Evolutionary conservation across 2,113 vertebrate genomes (phyloP), one percentile per base, ranked within the genome.

Genomic region (Progne subis): DNA sequence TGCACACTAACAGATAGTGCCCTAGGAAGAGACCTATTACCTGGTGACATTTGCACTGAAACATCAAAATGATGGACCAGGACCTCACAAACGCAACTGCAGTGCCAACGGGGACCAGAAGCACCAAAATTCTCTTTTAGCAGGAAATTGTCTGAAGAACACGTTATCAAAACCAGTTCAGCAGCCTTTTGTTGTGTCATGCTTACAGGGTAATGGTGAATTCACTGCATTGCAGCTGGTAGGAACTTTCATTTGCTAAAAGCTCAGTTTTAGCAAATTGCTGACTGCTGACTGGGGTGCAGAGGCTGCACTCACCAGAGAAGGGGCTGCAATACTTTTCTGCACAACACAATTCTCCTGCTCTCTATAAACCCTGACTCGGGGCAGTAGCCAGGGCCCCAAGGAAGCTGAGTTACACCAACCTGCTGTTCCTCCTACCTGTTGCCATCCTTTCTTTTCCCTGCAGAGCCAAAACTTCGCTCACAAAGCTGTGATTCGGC

Each of bases 41-140:
- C 52, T 74, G 46, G 29, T 55, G 47, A 55, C 1, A 5, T 49
- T 71, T 68, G 29, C 21, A 29, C 5, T 64, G 32, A 32, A 43
- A 41, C 28, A 31, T 31, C 74, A 72, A 68, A 78, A 52, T 0
- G 3, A 34, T 21, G 32, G 20, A 56, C 39, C 70, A 76, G 72
- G 26, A 67, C 12, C 25, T 43, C 8, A 11, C 11, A 90, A 67
- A 68, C 6, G 3, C 29, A 89, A 47, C 47, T 1, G 1, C 37
- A 49, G 14, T 0, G 0, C 46, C 1, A 0, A 1, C 0, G 15
- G 11, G 3, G 41, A 76, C 15, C 28, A 52, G 50, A 61, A 70
- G 43, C 3, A 2, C 31, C n/a, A 57, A 69, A 85, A 90, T 57
- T 61, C 12, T 41, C 41, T 13, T 24, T 69, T 16, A 44, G 56